Evolutionary conservation across 2,113 vertebrate species (phyloP).

Genomic region (Podarcis muralis): DNA sequence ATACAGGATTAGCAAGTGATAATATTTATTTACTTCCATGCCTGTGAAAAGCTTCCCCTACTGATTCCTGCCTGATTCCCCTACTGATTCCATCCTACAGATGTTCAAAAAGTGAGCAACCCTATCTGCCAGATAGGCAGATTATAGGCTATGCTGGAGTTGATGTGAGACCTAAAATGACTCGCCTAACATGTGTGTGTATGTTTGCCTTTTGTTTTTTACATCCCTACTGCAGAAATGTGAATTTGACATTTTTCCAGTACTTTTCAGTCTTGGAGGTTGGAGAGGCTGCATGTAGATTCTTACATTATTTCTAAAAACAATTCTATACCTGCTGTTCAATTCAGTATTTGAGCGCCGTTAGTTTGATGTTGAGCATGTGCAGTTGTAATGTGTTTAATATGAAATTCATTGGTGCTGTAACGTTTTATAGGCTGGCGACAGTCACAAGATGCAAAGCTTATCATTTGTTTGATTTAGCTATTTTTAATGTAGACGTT

Average conservation of each 20-base stretch:
- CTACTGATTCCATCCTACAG: background rate
- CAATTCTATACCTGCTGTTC: background rate
- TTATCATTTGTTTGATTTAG: background rate
- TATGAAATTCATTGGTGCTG: background rate
- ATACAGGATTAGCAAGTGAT: background rate
- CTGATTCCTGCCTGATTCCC: background rate
- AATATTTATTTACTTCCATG: background rate
- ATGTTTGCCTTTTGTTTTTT: background rate
- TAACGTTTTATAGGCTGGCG: background rate
- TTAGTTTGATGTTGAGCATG: background rate
- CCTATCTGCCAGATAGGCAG: background rate
- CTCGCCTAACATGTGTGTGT: no score
- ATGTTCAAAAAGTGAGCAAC: background rate
- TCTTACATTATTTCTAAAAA: background rate
- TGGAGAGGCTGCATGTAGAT: background rate
- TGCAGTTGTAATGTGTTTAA: background rate
- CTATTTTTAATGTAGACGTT: background rate
- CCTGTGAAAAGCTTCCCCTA: background rate
- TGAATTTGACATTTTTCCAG: background rate
- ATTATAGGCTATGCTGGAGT: background rate
- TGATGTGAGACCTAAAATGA: no score
- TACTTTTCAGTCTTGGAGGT: no score
- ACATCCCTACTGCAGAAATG: background rate
- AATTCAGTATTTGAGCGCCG: background rate
- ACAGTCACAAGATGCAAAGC: background rate